Conservation (phyloP, 2,797 vertebrate genomes). For the Oreortyx pictus region DNA sequence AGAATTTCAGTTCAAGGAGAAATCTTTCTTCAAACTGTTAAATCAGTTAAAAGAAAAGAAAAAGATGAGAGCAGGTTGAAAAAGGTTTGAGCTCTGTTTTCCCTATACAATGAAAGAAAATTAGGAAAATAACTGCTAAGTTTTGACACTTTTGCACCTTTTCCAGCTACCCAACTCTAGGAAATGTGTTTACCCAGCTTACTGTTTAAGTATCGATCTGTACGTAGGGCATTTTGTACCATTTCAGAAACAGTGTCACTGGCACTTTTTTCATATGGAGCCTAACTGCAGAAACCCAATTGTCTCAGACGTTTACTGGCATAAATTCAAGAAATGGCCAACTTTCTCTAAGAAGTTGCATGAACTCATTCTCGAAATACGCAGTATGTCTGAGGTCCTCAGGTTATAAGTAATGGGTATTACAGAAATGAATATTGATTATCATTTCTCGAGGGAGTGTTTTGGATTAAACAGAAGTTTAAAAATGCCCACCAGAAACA, state of each 20-base stretch:
- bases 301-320: background rate
- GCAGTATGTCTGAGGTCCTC: background rate
- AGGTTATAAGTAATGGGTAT: background rate
- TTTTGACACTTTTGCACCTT: background rate
- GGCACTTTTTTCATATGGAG: background rate
- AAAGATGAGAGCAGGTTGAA: background rate
- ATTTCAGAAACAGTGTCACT: background rate
- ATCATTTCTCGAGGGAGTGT: background rate
- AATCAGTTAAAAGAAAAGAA: background rate
- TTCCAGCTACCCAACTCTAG: background rate
- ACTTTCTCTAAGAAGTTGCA: background rate
- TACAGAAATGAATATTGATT: background rate
- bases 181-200: background rate
- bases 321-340: background rate
- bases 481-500: background rate
- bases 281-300: background rate
- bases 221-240: background rate
- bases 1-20: background rate
- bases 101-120: background rate
- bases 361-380: background rate
- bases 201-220: background rate
- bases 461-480: conserved; percentile 4
- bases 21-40: background rate
- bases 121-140: background rate
- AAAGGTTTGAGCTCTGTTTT: background rate